Evolutionary conservation across 2,888 invertebrate species (phyloP).

Genomic region (Bhutanitis thaidina): DNA sequence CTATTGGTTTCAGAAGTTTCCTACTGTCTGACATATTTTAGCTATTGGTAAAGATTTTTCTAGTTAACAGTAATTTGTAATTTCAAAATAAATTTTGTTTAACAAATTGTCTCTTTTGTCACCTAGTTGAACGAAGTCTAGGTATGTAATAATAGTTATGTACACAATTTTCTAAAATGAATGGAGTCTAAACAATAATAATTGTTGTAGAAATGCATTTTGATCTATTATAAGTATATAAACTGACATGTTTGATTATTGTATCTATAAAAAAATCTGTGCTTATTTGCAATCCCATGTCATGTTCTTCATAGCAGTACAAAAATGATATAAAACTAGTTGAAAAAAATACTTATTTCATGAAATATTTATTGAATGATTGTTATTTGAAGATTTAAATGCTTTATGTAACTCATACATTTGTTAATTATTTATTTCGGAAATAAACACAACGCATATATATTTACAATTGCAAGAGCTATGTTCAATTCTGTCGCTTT

Average conservation of each 20-base stretch:
- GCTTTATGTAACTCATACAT: not conserved
- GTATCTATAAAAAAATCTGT: conserved; percentile 15
- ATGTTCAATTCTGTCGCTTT: not conserved
- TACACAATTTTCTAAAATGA: conserved; percentile 8
- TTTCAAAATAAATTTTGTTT: conserved; percentile 13
- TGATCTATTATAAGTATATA: conserved; percentile 11
- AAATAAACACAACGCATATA: not conserved
- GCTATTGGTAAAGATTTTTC: conserved; percentile 1
- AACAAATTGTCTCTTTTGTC: conserved; percentile 19
- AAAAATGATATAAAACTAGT: not conserved
- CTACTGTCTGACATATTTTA: not conserved
- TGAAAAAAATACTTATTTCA: not conserved
- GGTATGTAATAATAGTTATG: conserved; percentile 15
- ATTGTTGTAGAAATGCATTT: conserved; percentile 14
- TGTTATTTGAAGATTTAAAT: not conserved
- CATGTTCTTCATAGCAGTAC: not conserved
- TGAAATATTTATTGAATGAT: not conserved
- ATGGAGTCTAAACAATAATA: conserved; percentile 8
- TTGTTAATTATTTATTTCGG: no score
- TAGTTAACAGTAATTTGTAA: conserved; percentile 8
- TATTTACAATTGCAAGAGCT: not conserved
- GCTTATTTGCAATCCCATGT: conserved; percentile 2
- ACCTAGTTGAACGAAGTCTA: conserved; percentile 18
- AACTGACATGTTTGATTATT: conserved; percentile 6
- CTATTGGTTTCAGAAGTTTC: not conserved